Percentiles rank a stretch among this genome's conserved stretches.
Conservation (phyloP, 1,140 invertebrate genomes). For the Drosophila sp. region DNA sequence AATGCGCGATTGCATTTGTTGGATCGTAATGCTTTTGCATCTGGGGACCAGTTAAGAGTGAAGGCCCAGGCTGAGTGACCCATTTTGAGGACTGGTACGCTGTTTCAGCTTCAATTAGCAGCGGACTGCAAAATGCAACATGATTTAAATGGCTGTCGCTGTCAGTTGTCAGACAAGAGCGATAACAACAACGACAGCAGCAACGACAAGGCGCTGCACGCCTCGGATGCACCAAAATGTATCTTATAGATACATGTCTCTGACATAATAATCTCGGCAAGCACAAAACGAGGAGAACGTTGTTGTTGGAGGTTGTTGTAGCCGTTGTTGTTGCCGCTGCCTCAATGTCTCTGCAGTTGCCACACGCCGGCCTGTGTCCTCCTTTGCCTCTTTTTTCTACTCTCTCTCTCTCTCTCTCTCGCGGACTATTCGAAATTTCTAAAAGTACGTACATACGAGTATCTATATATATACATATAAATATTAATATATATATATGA, state of each 20-base stretch:
- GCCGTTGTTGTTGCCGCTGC: slow-evolving; percentile 24
- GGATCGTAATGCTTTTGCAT: slow-evolving; percentile 8
- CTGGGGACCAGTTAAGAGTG: slow-evolving; percentile 21
- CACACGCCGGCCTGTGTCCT: slow-evolving; percentile 26
- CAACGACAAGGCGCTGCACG: slow-evolving; percentile 26
- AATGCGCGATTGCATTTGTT: not conserved
- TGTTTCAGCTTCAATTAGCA: slow-evolving; percentile 72
- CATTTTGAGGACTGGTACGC: slow-evolving; percentile 22
- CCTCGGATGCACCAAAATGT: slow-evolving; percentile 53
- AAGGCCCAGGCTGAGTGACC: slow-evolving; percentile 25
- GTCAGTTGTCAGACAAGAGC: slow-evolving; percentile 67
- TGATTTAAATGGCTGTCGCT: slow-evolving; percentile 78
- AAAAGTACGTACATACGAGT: not conserved
- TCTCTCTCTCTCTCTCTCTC: not conserved
- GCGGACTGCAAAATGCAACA: slow-evolving; percentile 59
- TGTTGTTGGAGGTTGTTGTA: slow-evolving; percentile 27
- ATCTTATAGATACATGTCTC: slow-evolving; percentile 63
- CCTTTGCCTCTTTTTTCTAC: not conserved
- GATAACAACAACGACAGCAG: slow-evolving; percentile 57
- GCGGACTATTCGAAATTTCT: slow-evolving; percentile 18
- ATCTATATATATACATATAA: slow-evolving; percentile 7
- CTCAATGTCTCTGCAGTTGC: slow-evolving; percentile 39
- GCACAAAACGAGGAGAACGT: slow-evolving; percentile 9
- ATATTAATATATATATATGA: not conserved
- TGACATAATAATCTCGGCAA: slow-evolving; percentile 64